Percentiles rank a stretch among this genome's conserved stretches.
Evolutionary conservation across 2,888 invertebrate species (phyloP).

Genomic region (Keiferia lycopersicella): DNA sequence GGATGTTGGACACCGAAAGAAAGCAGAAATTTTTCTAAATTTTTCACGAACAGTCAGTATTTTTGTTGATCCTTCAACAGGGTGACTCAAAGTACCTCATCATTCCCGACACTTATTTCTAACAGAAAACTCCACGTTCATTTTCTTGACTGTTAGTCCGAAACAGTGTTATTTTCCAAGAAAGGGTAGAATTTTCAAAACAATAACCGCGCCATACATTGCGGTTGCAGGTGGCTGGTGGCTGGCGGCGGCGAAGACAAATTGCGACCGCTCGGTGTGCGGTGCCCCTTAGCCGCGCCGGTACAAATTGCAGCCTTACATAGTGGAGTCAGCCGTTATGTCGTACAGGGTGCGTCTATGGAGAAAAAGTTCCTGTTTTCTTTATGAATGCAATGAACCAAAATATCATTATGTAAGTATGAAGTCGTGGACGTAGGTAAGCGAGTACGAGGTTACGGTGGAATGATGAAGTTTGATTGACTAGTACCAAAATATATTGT

Average conservation of each 20-base stretch:
- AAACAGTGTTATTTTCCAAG: slow-evolving; percentile 1
- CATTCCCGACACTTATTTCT: no score
- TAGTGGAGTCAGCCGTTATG: slow-evolving; percentile 1
- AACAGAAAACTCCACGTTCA: background rate
- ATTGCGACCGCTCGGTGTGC: background rate
- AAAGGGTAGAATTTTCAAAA: background rate
- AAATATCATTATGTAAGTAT: no score
- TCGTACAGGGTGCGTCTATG: background rate
- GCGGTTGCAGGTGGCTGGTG: slow-evolving; percentile 6
- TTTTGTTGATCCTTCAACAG: no score
- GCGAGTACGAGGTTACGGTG: no score
- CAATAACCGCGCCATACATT: background rate
- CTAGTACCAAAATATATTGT: no score
- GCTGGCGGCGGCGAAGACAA: slow-evolving; percentile 7
- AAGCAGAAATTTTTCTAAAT: no score
- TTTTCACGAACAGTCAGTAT: no score
- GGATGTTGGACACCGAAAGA: no score
- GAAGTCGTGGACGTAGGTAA: no score
- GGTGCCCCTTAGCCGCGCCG: slow-evolving; percentile 16
- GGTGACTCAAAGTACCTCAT: no score
- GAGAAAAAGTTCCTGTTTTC: background rate
- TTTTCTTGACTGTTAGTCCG: background rate
- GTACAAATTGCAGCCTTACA: slow-evolving; percentile 17
- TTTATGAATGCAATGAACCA: no score
- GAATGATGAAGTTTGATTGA: no score